These are phyloP conservation scores for Aythya baeri DNA, from an alignment of 2,113 vertebrate genomes.

Conservation along the genomic window DNA sequence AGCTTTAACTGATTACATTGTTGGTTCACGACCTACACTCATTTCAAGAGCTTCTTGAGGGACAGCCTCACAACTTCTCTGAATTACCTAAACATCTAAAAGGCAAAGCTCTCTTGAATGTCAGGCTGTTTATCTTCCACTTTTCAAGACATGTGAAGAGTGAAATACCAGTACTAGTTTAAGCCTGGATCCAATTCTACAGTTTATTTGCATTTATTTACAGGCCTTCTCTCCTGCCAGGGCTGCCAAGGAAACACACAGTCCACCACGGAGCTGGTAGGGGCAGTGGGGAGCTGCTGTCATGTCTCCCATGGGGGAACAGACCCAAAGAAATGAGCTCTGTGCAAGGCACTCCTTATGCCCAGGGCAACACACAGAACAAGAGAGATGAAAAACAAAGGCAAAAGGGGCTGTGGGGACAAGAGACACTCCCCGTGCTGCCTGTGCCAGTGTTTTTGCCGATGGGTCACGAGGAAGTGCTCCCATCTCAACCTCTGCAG, in stretches of 20 bases:
- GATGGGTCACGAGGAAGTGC: background rate
- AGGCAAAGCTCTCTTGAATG: background rate
- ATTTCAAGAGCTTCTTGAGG: background rate
- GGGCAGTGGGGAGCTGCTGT: background rate
- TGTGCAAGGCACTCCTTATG: background rate
- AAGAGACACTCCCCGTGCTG: background rate
- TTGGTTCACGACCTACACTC: background rate
- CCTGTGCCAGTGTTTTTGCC: background rate
- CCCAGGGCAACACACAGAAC: background rate
- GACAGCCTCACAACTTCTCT: background rate
- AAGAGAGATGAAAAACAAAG: background rate
- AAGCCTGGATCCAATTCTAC: background rate
- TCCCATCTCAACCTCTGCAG: background rate
- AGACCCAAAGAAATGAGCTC: background rate
- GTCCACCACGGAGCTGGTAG: background rate
- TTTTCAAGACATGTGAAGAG: background rate
- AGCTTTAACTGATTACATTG: background rate
- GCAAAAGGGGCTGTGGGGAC: background rate
- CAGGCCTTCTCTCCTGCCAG: background rate
- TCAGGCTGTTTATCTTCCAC: background rate
- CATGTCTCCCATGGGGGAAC: background rate
- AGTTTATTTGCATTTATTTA: background rate
- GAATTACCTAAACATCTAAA: background rate
- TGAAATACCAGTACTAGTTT: background rate
- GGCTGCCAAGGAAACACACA: background rate